Evolutionary conservation across 1,140 invertebrate genomes (phyloP).

Genomic region (Ganaspis sp.): DNA sequence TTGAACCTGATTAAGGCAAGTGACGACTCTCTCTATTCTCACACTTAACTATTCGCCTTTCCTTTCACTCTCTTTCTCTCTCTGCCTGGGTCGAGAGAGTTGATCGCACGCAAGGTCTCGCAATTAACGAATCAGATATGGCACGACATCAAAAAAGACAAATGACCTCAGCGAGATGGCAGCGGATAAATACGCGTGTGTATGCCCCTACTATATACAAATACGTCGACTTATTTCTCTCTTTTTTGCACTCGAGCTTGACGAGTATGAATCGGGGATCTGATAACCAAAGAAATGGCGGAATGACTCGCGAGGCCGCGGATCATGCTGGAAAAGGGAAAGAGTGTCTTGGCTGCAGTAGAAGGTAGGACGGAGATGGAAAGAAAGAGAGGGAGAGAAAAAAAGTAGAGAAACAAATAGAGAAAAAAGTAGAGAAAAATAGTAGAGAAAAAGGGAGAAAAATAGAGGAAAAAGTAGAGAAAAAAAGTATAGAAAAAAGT

Average conservation of each 20-base stretch:
- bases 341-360: neutral
- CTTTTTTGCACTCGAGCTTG: slow-evolving; percentile 47
- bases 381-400: too few species aligned
- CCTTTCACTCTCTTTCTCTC: slow-evolving; percentile 18
- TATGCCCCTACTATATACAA: slow-evolving; percentile 3
- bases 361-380: too few species aligned
- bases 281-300: slow-evolving; percentile 64
- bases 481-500: too few species aligned
- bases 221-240: slow-evolving; percentile 47
- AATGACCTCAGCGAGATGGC: slow-evolving; percentile 58
- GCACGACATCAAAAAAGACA: slow-evolving; percentile 64
- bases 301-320: neutral
- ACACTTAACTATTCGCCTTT: neutral
- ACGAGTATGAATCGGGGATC: slow-evolving; percentile 67
- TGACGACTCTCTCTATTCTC: slow-evolving; percentile 28
- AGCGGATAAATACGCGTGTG: slow-evolving; percentile 51
- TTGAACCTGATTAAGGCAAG: slow-evolving; percentile 11
- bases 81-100: slow-evolving; percentile 45
- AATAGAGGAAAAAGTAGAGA: too few species aligned
- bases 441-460: too few species aligned
- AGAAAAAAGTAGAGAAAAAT: too few species aligned
- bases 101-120: slow-evolving; percentile 61
- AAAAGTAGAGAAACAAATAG: too few species aligned
- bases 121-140: slow-evolving; percentile 65
- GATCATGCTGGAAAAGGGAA: too few species aligned